These are phyloP conservation scores for Strix occidentalis DNA, from an alignment of 2,797 vertebrate genomes.

Conservation along the genomic window DNA sequence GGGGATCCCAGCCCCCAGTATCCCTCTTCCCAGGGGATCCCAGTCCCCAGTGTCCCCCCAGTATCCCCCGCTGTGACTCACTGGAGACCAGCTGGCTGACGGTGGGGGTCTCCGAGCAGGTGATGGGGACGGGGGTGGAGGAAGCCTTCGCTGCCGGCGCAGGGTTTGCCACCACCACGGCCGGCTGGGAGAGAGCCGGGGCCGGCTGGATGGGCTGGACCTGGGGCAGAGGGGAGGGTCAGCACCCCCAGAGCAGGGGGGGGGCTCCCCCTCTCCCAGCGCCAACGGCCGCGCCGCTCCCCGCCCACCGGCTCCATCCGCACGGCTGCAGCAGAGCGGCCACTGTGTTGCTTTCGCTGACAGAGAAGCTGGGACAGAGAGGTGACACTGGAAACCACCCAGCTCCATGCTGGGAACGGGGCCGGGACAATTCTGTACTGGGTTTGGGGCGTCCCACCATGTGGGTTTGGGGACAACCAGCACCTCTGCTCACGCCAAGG, in stretches of 20 bases:
- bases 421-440: rapidly evolving
- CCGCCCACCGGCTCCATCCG: neutral
- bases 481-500: neutral
- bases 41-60: neutral
- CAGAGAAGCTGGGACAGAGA: neutral
- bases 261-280: neutral
- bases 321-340: rapidly evolving
- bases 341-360: rapidly evolving
- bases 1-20: neutral
- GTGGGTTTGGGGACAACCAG: neutral
- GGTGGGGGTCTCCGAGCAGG: constrained; percentile 88
- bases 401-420: neutral
- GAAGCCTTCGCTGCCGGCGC: constrained; percentile 68
- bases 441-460: neutral
- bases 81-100: constrained; percentile 94
- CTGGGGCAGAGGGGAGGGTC: constrained; percentile 6
- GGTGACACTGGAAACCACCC: neutral
- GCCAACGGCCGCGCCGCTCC: rapidly evolving
- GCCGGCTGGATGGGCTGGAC: constrained; percentile 76
- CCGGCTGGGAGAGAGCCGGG: constrained; percentile 76
- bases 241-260: neutral
- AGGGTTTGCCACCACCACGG: constrained; percentile 84
- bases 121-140: constrained; percentile 79
- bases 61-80: constrained; percentile 66
- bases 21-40: neutral